These are phyloP conservation scores for Micrasema longulum DNA, from an alignment of 1,140 invertebrate genomes.

Conservation along the genomic window DNA sequence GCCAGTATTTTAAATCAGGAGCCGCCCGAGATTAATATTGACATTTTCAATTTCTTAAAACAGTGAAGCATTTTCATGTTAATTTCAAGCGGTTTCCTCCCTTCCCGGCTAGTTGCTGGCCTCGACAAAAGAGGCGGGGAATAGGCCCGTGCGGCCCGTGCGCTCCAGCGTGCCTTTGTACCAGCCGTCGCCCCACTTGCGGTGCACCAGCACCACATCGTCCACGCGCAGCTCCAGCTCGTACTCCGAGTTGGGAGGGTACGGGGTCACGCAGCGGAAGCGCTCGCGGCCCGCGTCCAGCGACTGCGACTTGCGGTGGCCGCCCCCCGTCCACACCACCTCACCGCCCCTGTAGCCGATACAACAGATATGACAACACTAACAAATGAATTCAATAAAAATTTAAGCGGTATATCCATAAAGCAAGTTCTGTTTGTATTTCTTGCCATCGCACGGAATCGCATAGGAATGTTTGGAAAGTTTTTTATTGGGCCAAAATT, in stretches of 20 bases:
- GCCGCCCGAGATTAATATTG: background rate
- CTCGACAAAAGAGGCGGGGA: conserved; percentile 95
- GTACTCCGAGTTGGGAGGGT: conserved; percentile 95
- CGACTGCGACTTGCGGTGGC: conserved; percentile 65
- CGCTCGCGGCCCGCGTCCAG: conserved; percentile 72
- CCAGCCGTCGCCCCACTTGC: conserved; percentile 95
- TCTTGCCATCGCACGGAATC: too few relatives aligned
- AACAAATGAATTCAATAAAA: too few relatives aligned
- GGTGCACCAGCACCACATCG: conserved; percentile 92
- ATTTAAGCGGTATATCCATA: too few relatives aligned
- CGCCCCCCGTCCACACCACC: conserved; percentile 45
- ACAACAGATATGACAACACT: too few relatives aligned
- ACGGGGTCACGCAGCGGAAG: conserved; percentile 92
- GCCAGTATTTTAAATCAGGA: background rate
- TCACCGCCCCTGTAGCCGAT: conserved; percentile 7
- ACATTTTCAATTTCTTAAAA: background rate
- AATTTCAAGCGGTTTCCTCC: background rate
- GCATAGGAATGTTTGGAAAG: too few relatives aligned
- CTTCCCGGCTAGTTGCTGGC: conserved; percentile 56
- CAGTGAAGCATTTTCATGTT: background rate
- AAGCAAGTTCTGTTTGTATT: too few relatives aligned
- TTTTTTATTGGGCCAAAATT: too few relatives aligned
- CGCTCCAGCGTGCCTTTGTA: conserved; percentile 92
- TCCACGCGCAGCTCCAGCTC: conserved; percentile 90
- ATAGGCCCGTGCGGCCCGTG: conserved; percentile 90